Conservation (phyloP, 2,113 vertebrate species). For the Agapornis roseicollis region DNA sequence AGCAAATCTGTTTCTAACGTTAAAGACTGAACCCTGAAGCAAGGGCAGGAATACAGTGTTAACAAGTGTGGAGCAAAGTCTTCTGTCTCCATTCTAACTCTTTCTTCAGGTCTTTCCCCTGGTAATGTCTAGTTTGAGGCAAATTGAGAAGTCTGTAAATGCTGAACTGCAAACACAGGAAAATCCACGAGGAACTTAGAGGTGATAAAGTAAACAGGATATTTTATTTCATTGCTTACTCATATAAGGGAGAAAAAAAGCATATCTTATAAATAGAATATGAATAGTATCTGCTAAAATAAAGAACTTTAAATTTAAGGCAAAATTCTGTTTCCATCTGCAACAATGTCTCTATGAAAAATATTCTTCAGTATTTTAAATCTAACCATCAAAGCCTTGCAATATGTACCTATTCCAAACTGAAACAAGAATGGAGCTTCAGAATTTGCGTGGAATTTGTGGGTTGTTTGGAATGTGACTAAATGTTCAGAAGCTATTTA, state of each 20-base stretch:
- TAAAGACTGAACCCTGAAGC: neutral
- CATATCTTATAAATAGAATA: neutral
- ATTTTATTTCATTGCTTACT: neutral
- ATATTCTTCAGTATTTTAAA: neutral
- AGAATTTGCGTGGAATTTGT: neutral
- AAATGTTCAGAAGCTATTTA: neutral
- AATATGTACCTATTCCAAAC: neutral
- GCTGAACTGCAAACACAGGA: neutral
- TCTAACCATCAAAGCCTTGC: neutral
- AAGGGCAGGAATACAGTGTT: neutral
- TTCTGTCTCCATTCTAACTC: neutral
- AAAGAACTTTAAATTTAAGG: neutral
- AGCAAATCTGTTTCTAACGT: neutral
- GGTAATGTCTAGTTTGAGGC: neutral
- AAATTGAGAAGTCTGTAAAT: neutral
- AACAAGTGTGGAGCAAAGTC: neutral
- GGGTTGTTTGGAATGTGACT: neutral
- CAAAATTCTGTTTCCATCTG: neutral
- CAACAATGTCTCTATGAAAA: neutral
- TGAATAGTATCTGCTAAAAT: neutral
- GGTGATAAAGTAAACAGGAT: neutral
- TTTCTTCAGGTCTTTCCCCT: neutral
- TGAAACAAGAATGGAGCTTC: neutral
- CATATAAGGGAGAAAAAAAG: neutral
- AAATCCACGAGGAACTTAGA: neutral